Evolutionary conservation across 35 echinoderm and acorn worm species (phyloP), one percentile per base, ranked within the genome.

Genomic region (Eucidaris tribuloides): DNA sequence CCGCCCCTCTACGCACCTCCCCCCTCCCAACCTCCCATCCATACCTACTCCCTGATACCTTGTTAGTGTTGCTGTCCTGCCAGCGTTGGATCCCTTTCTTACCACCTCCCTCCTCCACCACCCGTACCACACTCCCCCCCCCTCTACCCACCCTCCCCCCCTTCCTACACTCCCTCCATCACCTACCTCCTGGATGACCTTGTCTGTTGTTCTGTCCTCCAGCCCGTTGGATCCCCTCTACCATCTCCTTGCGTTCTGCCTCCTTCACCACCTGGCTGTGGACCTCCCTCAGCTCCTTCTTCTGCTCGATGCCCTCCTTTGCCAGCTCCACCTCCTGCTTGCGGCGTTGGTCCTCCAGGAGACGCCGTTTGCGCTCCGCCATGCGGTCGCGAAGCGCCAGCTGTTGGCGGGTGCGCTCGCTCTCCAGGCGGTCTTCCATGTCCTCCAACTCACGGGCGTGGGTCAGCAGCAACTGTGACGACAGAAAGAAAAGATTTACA

Each of bases 381-480:
- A 97, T 48, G 41, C 77, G 38, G 43, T 97, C 94, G n/a, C 94
- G 72, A 5, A 91, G 58, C 3, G 80, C 74, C 2, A 97, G 85
- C 64, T 92, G 94, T 24, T 91, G 89, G 3, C 89, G 45, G 20
- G 89, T 48, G 1, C 94, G 80, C 62, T 97, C 84, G 20, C 72
- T 41, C 52, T 97, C 89, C 43, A 97, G 28, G 13, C 85, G 71
- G 52, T 97, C 94, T 64, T 97, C 94, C 5, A 97, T 77, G 24
- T 97, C 94, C 45, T 97, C 94, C 48, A 97, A 81, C 62, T 97
- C 94, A 2, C 94, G 71, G 46, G 94, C 89, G 72, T 97, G 94
- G 6, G 89, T 81, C 7, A 72, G 60, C 25, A 97, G 62, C 13
- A 97, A 59, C 87, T 90, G 77, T 7, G 15, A 14, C 24, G 48